phyloP scores from a whole-genome alignment of 2,113 vertebrate species.

The Gobius niger region DNA sequence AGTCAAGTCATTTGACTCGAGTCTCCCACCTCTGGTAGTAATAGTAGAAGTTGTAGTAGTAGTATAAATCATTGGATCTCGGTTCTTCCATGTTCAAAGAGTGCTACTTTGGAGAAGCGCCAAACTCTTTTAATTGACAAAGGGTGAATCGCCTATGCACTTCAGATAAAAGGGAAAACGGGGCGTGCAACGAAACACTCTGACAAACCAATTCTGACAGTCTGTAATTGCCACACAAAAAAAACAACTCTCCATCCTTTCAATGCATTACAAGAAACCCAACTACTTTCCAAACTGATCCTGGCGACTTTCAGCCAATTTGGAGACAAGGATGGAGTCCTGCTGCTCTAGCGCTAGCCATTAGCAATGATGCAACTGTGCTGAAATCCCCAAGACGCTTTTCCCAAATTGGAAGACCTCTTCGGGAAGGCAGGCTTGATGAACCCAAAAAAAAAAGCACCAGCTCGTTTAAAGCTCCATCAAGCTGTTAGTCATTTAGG shows the following conservation, averaged over 20 bases:
- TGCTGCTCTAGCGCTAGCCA: not conserved
- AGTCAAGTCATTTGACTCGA: no score
- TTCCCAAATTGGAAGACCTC: not conserved
- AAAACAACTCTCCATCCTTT: not conserved
- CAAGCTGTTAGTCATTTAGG: not conserved
- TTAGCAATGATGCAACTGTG: slow-evolving; percentile 1
- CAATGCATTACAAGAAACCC: not conserved
- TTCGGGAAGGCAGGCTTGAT: not conserved
- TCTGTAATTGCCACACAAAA: not conserved
- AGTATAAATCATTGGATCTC: no score
- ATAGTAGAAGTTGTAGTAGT: no score
- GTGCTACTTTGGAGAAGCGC: no score
- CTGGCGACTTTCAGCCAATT: not conserved
- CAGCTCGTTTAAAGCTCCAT: not conserved
- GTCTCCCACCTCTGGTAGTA: no score
- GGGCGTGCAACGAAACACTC: not conserved
- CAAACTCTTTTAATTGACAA: no score
- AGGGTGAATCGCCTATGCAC: not conserved
- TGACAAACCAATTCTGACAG: not conserved
- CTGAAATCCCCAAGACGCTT: not conserved
- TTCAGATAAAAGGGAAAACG: not conserved
- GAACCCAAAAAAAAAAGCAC: not conserved
- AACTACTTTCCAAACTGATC: not conserved
- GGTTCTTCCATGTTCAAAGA: no score
- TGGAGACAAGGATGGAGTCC: not conserved